Percentiles rank a stretch among this genome's conserved stretches.
phyloP scores from a whole-genome alignment of 2,888 invertebrate genomes.

The Heliothis peltigera region DNA sequence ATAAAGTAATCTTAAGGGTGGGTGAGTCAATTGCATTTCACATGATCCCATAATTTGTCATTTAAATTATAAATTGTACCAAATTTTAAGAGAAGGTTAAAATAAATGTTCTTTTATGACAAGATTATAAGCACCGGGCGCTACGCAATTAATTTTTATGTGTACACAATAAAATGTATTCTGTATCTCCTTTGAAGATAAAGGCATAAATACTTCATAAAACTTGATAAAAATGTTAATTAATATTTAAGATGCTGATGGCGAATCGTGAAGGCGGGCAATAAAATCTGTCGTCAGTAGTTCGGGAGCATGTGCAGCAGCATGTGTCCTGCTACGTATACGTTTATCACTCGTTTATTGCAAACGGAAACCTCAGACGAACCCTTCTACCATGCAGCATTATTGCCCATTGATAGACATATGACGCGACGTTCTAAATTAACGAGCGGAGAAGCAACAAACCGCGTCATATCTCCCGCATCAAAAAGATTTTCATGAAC shows the following conservation, averaged over 20 bases:
- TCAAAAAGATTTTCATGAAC: slow-evolving; percentile 47
- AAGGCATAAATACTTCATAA: slow-evolving; percentile 57
- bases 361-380: slow-evolving; percentile 82
- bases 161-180: slow-evolving; percentile 47
- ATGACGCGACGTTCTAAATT: slow-evolving; percentile 77
- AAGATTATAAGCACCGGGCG: slow-evolving; percentile 25
- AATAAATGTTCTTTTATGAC: slow-evolving; percentile 46
- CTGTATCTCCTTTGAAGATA: slow-evolving; percentile 50
- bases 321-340: slow-evolving; percentile 66
- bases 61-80: slow-evolving; percentile 21
- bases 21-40: not conserved
- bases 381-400: slow-evolving; percentile 71
- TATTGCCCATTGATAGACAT: slow-evolving; percentile 81
- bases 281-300: slow-evolving; percentile 81
- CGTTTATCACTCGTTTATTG: slow-evolving; percentile 81
- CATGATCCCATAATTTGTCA: slow-evolving; percentile 10
- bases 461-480: slow-evolving; percentile 44
- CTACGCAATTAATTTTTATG: slow-evolving; percentile 50
- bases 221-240: slow-evolving; percentile 57
- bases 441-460: slow-evolving; percentile 63
- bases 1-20: slow-evolving; percentile 12
- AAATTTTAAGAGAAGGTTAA: slow-evolving; percentile 29
- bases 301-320: slow-evolving; percentile 69
- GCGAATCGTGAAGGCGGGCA: slow-evolving; percentile 70
- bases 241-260: slow-evolving; percentile 62